Evolutionary conservation across 2,888 invertebrate species (phyloP).

Genomic region (Trissolcus japonicus): DNA sequence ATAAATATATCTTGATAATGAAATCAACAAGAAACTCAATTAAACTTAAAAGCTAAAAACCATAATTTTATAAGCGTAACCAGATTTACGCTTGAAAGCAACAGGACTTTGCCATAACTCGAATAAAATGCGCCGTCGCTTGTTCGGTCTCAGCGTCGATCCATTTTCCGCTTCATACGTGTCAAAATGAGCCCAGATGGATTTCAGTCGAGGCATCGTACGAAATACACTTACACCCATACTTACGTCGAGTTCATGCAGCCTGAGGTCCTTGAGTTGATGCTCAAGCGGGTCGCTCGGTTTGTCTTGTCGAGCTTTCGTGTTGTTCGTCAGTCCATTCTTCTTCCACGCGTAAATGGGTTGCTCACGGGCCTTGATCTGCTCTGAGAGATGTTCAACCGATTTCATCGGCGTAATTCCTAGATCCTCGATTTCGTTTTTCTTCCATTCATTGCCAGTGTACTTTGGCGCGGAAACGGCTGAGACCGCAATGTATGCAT

Average conservation of each 20-base stretch:
- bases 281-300: constrained; percentile 66
- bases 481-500: constrained; percentile 72
- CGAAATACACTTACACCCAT: constrained; percentile 11
- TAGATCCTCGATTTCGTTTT: constrained; percentile 68
- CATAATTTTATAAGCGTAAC: constrained; percentile 12
- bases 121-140: constrained; percentile 8
- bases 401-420: constrained; percentile 51
- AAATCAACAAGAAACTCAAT: constrained; percentile 8
- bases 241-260: constrained; percentile 42
- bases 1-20: not conserved
- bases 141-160: not conserved
- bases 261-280: constrained; percentile 68
- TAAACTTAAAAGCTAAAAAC: constrained; percentile 12
- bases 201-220: constrained; percentile 8
- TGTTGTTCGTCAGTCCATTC: constrained; percentile 48
- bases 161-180: constrained; percentile 15
- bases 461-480: constrained; percentile 68
- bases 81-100: constrained; percentile 15
- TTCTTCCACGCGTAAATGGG: constrained; percentile 67
- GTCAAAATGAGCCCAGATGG: constrained; percentile 18
- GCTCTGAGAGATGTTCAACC: constrained; percentile 63
- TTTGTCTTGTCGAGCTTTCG: constrained; percentile 44
- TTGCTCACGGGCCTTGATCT: constrained; percentile 59
- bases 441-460: constrained; percentile 68
- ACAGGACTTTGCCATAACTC: constrained; percentile 12